These are phyloP conservation scores for Nyctibius grandis DNA, from an alignment of 2,797 vertebrate genomes.

Conservation along the genomic window DNA sequence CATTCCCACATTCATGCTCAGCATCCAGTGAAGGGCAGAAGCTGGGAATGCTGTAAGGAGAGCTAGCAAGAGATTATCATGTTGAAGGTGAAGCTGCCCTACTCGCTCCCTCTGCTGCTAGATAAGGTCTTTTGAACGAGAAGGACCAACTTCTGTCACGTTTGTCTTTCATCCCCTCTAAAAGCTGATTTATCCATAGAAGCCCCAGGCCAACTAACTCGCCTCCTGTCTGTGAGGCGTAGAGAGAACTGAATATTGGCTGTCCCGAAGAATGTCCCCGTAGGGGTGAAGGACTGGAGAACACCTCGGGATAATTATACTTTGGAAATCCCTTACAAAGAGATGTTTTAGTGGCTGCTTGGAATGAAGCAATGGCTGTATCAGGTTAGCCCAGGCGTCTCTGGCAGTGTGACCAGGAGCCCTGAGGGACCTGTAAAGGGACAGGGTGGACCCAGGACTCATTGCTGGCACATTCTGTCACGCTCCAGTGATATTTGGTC, in stretches of 20 bases:
- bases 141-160: constrained; percentile 2
- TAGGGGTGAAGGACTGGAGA: constrained; percentile 18
- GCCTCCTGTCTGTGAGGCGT: not conserved
- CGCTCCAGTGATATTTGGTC: not conserved
- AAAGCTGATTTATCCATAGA: constrained; percentile 2
- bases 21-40: constrained; percentile 64
- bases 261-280: not conserved
- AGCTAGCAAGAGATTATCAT: constrained; percentile 58
- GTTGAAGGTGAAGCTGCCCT: constrained; percentile 65
- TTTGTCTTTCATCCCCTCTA: not conserved
- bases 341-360: constrained; percentile 14
- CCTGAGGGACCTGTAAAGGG: not conserved
- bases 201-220: not conserved
- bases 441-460: not conserved
- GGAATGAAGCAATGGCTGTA: constrained; percentile 35
- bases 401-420: not conserved
- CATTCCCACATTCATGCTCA: constrained; percentile 65
- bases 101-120: constrained; percentile 29
- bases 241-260: not conserved
- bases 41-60: constrained; percentile 64
- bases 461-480: constrained; percentile 35
- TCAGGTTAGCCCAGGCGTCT: constrained; percentile 30
- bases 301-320: constrained; percentile 12
- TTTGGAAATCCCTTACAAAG: constrained; percentile 48
- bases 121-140: constrained; percentile 50